Conservation (phyloP, 2,113 vertebrate species). For the Varanus salvator region DNA sequence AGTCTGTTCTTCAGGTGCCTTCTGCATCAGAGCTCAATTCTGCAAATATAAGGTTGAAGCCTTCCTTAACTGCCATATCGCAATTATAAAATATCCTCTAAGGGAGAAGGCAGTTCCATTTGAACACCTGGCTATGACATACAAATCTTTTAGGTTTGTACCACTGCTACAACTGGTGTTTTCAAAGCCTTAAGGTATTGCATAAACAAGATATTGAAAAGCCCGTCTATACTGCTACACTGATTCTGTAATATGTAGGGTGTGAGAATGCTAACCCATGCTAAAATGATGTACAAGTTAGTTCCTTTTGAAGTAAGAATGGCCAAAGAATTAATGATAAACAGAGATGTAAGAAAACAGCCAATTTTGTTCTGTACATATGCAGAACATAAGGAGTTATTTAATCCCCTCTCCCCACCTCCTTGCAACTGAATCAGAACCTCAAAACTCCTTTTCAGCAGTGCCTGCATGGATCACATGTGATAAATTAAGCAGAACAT, state of each 20-base stretch:
- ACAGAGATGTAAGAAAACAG: neutral
- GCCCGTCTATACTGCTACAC: neutral
- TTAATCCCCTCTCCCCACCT: neutral
- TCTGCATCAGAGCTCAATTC: no score
- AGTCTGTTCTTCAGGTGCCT: no score
- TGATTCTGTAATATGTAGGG: neutral
- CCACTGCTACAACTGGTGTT: no score
- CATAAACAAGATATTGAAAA: neutral
- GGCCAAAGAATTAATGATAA: neutral
- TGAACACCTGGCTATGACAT: neutral
- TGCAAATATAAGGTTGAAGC: no score
- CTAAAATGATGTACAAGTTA: neutral
- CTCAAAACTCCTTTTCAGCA: neutral
- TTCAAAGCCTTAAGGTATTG: neutral
- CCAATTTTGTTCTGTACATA: neutral
- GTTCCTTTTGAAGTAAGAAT: neutral
- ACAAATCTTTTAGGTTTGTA: neutral
- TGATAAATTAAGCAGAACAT: slow-evolving; percentile 33
- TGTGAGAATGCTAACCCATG: neutral
- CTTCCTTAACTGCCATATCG: no score
- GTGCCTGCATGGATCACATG: slow-evolving; percentile 28
- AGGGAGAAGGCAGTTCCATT: neutral
- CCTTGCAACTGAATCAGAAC: neutral
- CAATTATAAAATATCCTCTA: no score
- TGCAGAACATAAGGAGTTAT: neutral